These are phyloP conservation scores for Andrena dorsata DNA, from an alignment of 2,888 invertebrate genomes.

Conservation along the genomic window DNA sequence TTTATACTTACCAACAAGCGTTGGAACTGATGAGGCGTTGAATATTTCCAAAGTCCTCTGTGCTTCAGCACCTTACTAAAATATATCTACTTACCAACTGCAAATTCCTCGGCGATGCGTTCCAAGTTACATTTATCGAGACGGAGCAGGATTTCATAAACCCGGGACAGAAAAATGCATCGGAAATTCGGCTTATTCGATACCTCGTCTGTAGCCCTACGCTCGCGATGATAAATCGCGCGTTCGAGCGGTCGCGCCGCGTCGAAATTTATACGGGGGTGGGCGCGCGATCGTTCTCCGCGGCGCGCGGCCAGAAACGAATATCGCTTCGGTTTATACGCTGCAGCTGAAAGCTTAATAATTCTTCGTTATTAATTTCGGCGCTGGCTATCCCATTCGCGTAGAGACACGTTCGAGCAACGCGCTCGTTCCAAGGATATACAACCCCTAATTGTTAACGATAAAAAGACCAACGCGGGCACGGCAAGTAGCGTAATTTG, in stretches of 20 bases:
- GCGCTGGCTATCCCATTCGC: constrained; percentile 1
- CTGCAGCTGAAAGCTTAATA: constrained; percentile 30
- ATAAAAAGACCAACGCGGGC: constrained; percentile 11
- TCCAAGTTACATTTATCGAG: too few relatives aligned
- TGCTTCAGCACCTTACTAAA: too few relatives aligned
- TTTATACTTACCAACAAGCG: too few relatives aligned
- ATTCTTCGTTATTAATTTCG: constrained; percentile 43
- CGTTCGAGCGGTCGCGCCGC: constrained; percentile 40
- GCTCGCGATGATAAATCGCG: constrained; percentile 48
- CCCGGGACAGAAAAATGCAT: too few relatives aligned
- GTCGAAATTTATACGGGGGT: constrained; percentile 46
- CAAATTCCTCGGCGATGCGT: too few relatives aligned
- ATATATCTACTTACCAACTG: too few relatives aligned
- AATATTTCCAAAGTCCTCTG: too few relatives aligned
- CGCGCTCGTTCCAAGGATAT: background rate
- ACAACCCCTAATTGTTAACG: background rate
- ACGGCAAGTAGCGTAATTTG: constrained; percentile 28
- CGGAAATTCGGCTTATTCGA: too few relatives aligned
- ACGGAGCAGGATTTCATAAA: too few relatives aligned
- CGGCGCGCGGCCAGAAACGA: background rate
- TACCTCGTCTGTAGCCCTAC: too few relatives aligned
- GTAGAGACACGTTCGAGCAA: constrained; percentile 4
- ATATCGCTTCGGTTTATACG: constrained; percentile 19
- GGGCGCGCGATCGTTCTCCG: background rate
- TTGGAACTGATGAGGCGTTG: too few relatives aligned